These are phyloP conservation scores for Ctenodactylus gundi DNA, from an alignment of 2,113 vertebrate species.

Conservation along the genomic window DNA sequence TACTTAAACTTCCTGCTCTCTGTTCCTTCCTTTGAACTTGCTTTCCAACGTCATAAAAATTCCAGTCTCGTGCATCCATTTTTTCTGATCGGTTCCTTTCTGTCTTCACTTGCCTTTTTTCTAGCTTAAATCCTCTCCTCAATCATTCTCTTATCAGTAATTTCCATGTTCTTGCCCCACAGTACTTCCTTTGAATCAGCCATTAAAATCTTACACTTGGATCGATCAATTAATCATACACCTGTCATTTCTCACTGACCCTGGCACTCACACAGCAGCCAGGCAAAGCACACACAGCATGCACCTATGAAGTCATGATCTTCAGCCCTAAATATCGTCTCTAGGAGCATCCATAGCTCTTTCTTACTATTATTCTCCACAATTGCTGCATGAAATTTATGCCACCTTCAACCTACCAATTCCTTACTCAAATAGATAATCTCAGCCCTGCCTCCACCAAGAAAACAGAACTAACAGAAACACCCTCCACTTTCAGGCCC, in stretches of 20 bases:
- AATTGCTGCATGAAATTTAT: background rate
- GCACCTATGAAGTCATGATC: background rate
- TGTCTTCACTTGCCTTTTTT: background rate
- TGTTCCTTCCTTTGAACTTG: slow-evolving; percentile 50
- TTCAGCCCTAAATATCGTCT: background rate
- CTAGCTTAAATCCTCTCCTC: background rate
- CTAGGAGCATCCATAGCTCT: background rate
- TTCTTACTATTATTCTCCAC: background rate
- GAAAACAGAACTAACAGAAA: background rate
- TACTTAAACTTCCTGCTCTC: slow-evolving; percentile 54
- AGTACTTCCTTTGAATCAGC: background rate
- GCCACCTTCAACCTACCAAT: background rate
- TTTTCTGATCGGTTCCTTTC: background rate
- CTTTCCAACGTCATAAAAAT: slow-evolving; percentile 39
- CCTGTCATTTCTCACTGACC: background rate
- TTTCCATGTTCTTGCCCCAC: background rate
- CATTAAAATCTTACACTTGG: background rate
- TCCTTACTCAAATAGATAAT: background rate
- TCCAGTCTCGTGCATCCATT: background rate
- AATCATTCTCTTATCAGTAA: background rate
- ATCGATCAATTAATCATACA: background rate
- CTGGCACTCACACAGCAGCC: background rate
- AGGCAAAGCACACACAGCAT: background rate
- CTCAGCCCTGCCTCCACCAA: background rate
- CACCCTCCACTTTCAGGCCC: background rate